phyloP scores from a whole-genome alignment of 2,888 invertebrate genomes.

The Hypsopygia costalis region DNA sequence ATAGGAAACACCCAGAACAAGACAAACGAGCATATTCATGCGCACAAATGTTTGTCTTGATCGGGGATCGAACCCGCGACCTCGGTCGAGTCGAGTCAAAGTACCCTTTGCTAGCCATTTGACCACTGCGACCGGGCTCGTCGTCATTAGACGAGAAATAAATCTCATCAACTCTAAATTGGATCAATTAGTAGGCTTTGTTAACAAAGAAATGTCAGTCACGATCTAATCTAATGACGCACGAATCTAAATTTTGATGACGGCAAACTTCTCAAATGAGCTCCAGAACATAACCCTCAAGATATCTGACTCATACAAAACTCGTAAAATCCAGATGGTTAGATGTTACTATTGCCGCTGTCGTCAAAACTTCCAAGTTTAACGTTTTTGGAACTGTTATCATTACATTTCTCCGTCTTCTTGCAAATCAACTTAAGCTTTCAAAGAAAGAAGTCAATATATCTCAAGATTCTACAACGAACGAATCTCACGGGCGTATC shows the following conservation, averaged over 20 bases:
- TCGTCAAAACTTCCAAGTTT: constrained; percentile 56
- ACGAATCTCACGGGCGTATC: constrained; percentile 39
- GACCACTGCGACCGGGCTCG: too few relatives aligned
- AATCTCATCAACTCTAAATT: not conserved
- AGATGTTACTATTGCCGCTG: constrained; percentile 45
- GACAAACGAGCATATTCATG: too few relatives aligned
- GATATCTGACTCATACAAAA: constrained; percentile 62
- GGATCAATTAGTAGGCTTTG: not conserved
- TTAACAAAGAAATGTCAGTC: constrained; percentile 27
- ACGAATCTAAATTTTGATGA: constrained; percentile 54
- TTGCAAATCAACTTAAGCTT: constrained; percentile 58
- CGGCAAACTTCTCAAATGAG: constrained; percentile 63
- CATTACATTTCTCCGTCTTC: constrained; percentile 61
- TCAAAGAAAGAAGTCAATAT: constrained; percentile 52
- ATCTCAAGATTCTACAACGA: constrained; percentile 50
- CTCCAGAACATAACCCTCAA: constrained; percentile 53
- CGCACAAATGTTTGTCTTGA: too few relatives aligned
- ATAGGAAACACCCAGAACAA: too few relatives aligned
- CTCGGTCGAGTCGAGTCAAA: too few relatives aligned
- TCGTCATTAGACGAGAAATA: too few relatives aligned
- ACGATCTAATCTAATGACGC: constrained; percentile 39
- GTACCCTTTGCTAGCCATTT: too few relatives aligned
- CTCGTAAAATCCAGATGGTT: constrained; percentile 63
- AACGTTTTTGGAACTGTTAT: constrained; percentile 59
- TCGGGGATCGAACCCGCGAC: too few relatives aligned